Evolutionary conservation across 2,797 vertebrate genomes (phyloP).

Genomic region (Lutjanus argentimaculatus): DNA sequence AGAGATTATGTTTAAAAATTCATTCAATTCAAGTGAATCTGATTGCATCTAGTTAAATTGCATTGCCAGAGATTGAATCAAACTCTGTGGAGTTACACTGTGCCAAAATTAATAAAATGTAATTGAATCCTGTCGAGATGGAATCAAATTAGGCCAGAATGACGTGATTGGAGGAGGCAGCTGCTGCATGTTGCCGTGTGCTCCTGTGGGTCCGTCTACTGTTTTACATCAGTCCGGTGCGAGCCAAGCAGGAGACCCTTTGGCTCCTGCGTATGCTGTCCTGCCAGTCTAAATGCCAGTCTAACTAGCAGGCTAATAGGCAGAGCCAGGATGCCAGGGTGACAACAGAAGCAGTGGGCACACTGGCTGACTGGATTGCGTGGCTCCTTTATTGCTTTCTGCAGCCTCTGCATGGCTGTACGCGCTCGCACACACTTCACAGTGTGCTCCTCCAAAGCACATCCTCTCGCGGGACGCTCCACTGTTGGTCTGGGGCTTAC

Average conservation of each 20-base stretch:
- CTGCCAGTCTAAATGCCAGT: slow-evolving; percentile 78
- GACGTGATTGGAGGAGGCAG: slow-evolving; percentile 81
- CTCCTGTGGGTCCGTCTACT: slow-evolving; percentile 55
- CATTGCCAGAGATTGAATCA: slow-evolving; percentile 76
- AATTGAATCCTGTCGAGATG: slow-evolving; percentile 80
- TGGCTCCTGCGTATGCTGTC: slow-evolving; percentile 64
- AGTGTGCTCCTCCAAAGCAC: slow-evolving; percentile 35
- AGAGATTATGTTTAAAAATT: slow-evolving; percentile 76
- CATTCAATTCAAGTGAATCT: slow-evolving; percentile 76
- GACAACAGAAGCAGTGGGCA: slow-evolving; percentile 59
- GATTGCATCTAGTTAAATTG: slow-evolving; percentile 80
- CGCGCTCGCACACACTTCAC: slow-evolving; percentile 14
- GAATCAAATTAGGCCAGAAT: slow-evolving; percentile 75
- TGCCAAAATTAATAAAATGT: slow-evolving; percentile 83
- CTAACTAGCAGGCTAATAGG: slow-evolving; percentile 77
- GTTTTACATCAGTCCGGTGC: slow-evolving; percentile 56
- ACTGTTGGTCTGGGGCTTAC: slow-evolving; percentile 47
- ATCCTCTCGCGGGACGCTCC: slow-evolving; percentile 46
- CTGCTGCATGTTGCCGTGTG: slow-evolving; percentile 58
- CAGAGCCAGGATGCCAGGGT: slow-evolving; percentile 66
- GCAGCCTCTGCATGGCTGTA: slow-evolving; percentile 5
- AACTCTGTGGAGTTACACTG: slow-evolving; percentile 73
- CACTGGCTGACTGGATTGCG: slow-evolving; percentile 45
- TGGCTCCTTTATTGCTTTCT: no score
- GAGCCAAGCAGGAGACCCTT: slow-evolving; percentile 63